phyloP scores from a whole-genome alignment of 2,888 invertebrate genomes.

The Oligia fasciuncula region DNA sequence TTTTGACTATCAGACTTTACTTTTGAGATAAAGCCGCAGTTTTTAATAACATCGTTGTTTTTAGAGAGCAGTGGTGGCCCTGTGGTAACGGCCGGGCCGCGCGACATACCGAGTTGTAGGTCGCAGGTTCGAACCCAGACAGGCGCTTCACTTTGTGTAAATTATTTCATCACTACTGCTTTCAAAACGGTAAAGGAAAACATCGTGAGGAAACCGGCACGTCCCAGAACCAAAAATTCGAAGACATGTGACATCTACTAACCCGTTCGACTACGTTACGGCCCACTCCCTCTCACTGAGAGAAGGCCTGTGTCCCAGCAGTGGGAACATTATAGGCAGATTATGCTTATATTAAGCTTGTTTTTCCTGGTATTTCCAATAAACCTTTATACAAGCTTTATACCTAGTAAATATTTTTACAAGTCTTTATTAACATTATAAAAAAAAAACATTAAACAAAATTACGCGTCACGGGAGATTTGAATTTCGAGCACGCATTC shows the following conservation, averaged over 20 bases:
- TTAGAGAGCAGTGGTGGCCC: background rate
- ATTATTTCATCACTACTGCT: background rate
- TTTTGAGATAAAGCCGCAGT: background rate
- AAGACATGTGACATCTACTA: background rate
- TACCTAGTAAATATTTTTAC: background rate
- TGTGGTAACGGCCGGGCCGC: background rate
- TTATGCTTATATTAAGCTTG: background rate
- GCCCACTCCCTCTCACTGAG: background rate
- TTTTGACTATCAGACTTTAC: background rate
- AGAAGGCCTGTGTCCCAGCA: background rate
- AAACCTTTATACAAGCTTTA: background rate
- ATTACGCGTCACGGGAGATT: conserved; percentile 37
- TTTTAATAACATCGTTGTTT: conserved; percentile 1
- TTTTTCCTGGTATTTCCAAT: conserved; percentile 1
- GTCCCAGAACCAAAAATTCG: background rate
- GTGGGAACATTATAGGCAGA: background rate
- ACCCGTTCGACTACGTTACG: background rate
- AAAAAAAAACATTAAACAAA: conserved; percentile 17
- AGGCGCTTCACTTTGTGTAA: background rate
- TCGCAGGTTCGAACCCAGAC: background rate
- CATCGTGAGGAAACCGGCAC: background rate
- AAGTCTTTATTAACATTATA: conserved; percentile 19
- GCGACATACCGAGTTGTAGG: too few relatives aligned
- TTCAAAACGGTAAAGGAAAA: background rate
- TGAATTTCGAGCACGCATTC: conserved; percentile 43